Evolutionary conservation across 2,888 invertebrate species (phyloP).

Genomic region (Tinea trinotella): DNA sequence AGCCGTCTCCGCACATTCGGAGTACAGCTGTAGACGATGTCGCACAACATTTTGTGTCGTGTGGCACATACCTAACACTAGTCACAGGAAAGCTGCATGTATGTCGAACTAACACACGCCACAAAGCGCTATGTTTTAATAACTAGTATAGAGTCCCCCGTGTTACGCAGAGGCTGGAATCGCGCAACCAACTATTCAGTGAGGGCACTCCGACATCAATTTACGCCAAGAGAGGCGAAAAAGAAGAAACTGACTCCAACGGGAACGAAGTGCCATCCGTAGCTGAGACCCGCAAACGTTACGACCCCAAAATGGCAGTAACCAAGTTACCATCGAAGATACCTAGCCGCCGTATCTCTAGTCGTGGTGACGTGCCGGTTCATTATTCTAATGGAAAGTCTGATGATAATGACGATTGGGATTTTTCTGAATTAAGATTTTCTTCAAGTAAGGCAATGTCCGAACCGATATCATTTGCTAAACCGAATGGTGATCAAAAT

Average conservation of each 20-base stretch:
- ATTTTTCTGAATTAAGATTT: constrained; percentile 23
- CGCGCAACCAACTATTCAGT: constrained; percentile 51
- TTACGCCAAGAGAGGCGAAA: constrained; percentile 53
- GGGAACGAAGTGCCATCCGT: constrained; percentile 72
- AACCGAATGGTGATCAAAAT: constrained; percentile 42
- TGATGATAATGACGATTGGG: not conserved
- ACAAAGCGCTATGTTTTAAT: constrained; percentile 27
- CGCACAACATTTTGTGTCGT: not conserved
- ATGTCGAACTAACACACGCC: constrained; percentile 63
- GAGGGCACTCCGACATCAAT: constrained; percentile 47
- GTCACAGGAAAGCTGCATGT: constrained; percentile 28
- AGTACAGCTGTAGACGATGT: not conserved
- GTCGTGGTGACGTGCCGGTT: not conserved
- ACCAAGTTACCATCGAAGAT: constrained; percentile 59
- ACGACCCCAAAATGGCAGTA: constrained; percentile 67
- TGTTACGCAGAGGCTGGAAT: constrained; percentile 51
- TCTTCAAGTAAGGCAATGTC: constrained; percentile 62
- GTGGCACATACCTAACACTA: constrained; percentile 18
- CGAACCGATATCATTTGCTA: constrained; percentile 53
- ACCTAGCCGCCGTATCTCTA: not conserved
- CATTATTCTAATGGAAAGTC: not conserved
- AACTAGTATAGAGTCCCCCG: constrained; percentile 14
- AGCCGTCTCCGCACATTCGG: not conserved
- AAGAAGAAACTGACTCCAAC: constrained; percentile 70
- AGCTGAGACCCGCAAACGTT: constrained; percentile 71